Evolutionary conservation across 2,888 invertebrate genomes (phyloP), one percentile per base, ranked within the genome.

Genomic region (Limenitis camilla): DNA sequence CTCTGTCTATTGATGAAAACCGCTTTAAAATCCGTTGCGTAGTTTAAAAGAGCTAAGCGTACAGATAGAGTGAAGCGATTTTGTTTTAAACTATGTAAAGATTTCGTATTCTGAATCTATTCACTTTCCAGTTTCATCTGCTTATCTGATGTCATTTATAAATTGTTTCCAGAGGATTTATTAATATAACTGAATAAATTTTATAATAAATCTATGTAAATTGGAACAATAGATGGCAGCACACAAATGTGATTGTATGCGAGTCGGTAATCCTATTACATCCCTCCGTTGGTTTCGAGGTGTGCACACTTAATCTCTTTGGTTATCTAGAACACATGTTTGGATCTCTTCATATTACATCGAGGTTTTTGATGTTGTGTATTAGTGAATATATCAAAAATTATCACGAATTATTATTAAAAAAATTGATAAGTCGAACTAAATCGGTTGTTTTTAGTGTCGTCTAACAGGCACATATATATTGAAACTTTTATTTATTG

Each of bases 281-380:
- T 54, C 61, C 61, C 55, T 39, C 61, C 60, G 61, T 54, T 55
- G 57, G 59, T 61, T 59, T 48, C 53, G 63, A 68, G 66, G 61
- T 66, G 65, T 62, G 64, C 61, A 64, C 65, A 66, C 61, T 69
- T 19, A 69, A 76, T 74, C 71, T 68, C 64, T 60, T 62, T 61
- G 62, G 63, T 67, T 69, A 69, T 72, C 72, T 69, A 66, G 65
- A 66, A 66, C 69, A 72, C 72, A 78, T 76, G 74, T 68, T 71
- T 48, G 47, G 31, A 44, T 48, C 43, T 52, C 11, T 48, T 31
- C 38, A 52, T 47, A 42, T 47, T 45, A 29, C 46, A 39, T 40
- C 9, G 39, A 36, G 30, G 43, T 38, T 43, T 43, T 40, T 10
- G 11, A 42, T 42, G 44, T 51, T 43, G 29, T 38, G 28, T 41